phyloP scores from a whole-genome alignment of 2,888 invertebrate species.

The Tineola bisselliella region DNA sequence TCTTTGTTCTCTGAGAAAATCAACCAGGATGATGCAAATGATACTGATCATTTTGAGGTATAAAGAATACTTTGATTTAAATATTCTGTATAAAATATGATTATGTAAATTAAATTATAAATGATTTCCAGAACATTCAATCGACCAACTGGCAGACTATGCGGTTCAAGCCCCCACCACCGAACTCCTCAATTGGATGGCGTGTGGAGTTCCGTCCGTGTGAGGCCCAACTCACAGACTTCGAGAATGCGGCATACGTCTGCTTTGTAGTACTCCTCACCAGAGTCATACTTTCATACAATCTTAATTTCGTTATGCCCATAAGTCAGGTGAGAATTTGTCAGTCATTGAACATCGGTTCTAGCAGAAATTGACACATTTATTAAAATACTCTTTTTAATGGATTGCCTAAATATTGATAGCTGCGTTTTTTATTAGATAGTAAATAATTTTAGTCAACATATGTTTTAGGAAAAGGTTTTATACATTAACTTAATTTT shows the following conservation, averaged over 20 bases:
- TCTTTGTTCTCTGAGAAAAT: constrained; percentile 95
- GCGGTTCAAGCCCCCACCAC: constrained; percentile 98
- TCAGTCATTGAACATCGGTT: too few relatives aligned
- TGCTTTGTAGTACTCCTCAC: constrained; percentile 98
- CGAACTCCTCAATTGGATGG: constrained; percentile 97
- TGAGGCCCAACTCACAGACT: constrained; percentile 97
- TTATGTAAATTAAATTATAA: too few relatives aligned
- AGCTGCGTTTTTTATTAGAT: too few relatives aligned
- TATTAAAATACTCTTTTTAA: too few relatives aligned
- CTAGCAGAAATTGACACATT: too few relatives aligned
- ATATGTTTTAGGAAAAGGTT: too few relatives aligned
- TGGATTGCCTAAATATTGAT: too few relatives aligned
- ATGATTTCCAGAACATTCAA: constrained; percentile 83
- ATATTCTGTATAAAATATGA: too few relatives aligned
- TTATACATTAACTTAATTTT: too few relatives aligned
- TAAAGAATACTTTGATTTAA: too few relatives aligned
- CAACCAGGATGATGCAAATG: constrained; percentile 90
- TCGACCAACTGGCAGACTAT: constrained; percentile 99
- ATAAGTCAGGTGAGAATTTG: constrained; percentile 82
- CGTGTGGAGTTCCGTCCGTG: constrained; percentile 99
- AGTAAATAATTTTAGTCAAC: too few relatives aligned
- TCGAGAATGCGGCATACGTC: constrained; percentile 98
- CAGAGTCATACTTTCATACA: constrained; percentile 94
- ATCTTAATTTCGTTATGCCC: constrained; percentile 95
- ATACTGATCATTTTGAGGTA: constrained; percentile 99